Percentiles rank a stretch among this genome's conserved stretches.
phyloP scores from a whole-genome alignment of 2,797 vertebrate genomes.

The Momotus momota region DNA sequence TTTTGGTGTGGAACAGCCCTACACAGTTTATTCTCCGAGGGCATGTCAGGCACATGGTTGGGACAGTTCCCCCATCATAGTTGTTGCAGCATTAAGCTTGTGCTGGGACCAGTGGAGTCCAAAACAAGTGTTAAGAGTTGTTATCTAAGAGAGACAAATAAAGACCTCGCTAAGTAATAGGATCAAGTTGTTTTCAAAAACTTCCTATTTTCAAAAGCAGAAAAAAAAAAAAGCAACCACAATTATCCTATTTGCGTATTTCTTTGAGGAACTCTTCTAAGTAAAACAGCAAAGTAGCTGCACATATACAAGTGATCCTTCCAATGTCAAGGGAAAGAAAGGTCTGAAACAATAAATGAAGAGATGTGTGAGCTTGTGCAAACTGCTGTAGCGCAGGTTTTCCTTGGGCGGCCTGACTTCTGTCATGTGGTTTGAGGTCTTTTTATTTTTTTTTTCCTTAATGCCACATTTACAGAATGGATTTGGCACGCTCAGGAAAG shows the following conservation, averaged over 20 bases:
- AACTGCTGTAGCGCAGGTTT: background rate
- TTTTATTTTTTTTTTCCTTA: background rate
- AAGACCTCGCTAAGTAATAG: background rate
- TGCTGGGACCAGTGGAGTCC: background rate
- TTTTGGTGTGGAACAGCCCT: background rate
- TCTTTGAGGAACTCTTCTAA: conserved; percentile 27
- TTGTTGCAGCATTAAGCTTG: background rate
- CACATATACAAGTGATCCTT: background rate
- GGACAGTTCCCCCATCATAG: background rate
- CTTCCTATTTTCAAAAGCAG: conserved; percentile 33
- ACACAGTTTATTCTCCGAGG: background rate
- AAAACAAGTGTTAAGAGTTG: background rate
- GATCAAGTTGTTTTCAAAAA: background rate
- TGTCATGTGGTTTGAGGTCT: background rate
- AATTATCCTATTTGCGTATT: background rate
- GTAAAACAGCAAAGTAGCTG: background rate
- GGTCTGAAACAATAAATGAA: background rate
- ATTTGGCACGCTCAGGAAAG: background rate
- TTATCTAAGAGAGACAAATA: background rate
- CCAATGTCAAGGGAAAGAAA: background rate
- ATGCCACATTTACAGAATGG: conserved; percentile 39
- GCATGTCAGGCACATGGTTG: rapidly evolving
- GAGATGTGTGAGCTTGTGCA: background rate
- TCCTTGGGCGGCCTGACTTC: conserved; percentile 13
- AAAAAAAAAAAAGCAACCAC: background rate